These are phyloP conservation scores for Tinea trinotella DNA, from an alignment of 2,888 invertebrate species.

Conservation along the genomic window DNA sequence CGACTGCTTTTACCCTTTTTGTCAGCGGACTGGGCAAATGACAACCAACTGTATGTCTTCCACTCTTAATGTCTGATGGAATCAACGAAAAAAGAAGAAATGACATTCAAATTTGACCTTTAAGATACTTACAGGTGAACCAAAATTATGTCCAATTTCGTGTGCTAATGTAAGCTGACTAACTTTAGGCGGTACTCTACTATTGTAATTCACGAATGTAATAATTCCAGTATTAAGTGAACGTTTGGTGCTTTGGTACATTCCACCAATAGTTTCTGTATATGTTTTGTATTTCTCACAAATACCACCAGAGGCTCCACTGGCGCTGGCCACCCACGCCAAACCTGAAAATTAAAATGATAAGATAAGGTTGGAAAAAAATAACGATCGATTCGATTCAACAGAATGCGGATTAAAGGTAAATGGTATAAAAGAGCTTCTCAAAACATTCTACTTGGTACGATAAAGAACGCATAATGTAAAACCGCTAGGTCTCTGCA, in stretches of 20 bases:
- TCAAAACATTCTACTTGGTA: no score
- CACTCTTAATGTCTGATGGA: no score
- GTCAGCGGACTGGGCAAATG: no score
- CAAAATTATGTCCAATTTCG: slow-evolving; percentile 99
- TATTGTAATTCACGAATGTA: slow-evolving; percentile 98
- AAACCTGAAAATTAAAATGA: slow-evolving; percentile 74
- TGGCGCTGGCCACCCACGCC: slow-evolving; percentile 99
- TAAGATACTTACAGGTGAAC: slow-evolving; percentile 85
- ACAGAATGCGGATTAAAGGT: no score
- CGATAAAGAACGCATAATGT: no score
- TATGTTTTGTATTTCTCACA: slow-evolving; percentile 98
- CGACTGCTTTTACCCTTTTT: no score
- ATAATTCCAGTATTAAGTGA: slow-evolving; percentile 99
- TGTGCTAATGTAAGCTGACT: slow-evolving; percentile 98
- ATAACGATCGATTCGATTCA: no score
- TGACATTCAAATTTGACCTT: neutral
- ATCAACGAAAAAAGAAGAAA: no score
- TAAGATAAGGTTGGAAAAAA: no score
- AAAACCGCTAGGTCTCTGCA: no score
- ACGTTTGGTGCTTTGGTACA: slow-evolving; percentile 93
- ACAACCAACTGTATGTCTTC: no score
- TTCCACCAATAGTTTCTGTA: slow-evolving; percentile 94
- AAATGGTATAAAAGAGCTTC: no score
- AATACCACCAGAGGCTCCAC: slow-evolving; percentile 98
- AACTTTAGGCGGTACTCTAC: slow-evolving; percentile 96